Conservation (phyloP, 2,113 vertebrate genomes). For the Syngnathus typhle region DNA sequence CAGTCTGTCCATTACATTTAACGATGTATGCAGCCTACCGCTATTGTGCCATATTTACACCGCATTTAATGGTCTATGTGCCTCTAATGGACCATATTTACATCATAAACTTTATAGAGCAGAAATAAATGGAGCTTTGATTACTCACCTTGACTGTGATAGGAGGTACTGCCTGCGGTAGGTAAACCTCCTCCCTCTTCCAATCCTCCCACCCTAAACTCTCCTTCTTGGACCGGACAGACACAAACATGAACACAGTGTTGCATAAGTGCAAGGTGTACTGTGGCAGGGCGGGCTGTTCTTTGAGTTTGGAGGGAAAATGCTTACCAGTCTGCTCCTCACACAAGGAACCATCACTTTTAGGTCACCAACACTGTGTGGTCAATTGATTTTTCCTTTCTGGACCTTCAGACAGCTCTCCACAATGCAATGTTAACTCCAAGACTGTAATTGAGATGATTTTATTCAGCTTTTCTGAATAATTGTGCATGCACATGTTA, state of each 20-base stretch:
- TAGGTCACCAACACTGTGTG: not conserved
- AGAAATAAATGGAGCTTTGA: not conserved
- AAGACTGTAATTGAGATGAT: too few species aligned
- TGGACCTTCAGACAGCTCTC: too few species aligned
- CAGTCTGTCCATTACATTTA: not conserved
- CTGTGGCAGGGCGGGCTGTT: constrained; percentile 42
- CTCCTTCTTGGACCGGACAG: constrained; percentile 12
- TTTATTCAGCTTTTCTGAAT: too few species aligned
- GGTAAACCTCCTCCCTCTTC: not conserved
- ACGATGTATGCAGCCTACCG: not conserved
- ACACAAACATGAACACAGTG: constrained; percentile 4
- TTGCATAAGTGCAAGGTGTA: constrained; percentile 48
- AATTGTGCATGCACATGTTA: not conserved
- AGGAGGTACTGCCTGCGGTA: not conserved
- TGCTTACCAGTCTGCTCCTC: constrained; percentile 1
- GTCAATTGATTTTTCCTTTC: not conserved
- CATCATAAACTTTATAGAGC: not conserved
- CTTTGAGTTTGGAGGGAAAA: constrained; percentile 12
- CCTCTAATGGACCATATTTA: not conserved
- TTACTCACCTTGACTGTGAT: not conserved
- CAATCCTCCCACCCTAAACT: not conserved
- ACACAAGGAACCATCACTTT: not conserved
- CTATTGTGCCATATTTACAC: not conserved
- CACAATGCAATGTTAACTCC: too few species aligned
- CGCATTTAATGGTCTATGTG: not conserved